These are phyloP conservation scores for Lydus trimaculatus DNA, from an alignment of 2,888 invertebrate species.

Conservation along the genomic window DNA sequence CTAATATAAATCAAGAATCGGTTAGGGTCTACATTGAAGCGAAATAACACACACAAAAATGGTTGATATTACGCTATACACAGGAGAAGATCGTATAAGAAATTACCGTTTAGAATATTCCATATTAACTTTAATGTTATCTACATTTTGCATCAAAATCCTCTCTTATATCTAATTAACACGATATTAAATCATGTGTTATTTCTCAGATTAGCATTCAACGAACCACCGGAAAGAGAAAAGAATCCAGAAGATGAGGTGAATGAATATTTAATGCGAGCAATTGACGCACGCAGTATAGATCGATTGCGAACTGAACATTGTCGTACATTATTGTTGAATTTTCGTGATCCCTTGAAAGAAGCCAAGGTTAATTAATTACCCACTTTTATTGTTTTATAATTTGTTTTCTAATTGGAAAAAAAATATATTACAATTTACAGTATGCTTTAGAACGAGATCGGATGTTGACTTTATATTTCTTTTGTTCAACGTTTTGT, in stretches of 20 bases:
- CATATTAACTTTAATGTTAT: neutral
- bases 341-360: conserved; percentile 80
- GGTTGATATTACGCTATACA: too few relatives aligned
- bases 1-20: too few relatives aligned
- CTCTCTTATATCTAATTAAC: neutral
- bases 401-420: neutral
- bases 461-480: conserved; percentile 86
- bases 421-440: conserved; percentile 44
- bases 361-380: conserved; percentile 77
- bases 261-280: conserved; percentile 94
- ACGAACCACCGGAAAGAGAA: conserved; percentile 69
- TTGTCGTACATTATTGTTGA: conserved; percentile 83
- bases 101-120: too few relatives aligned
- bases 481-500: conserved; percentile 80
- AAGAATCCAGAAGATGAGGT: conserved; percentile 93
- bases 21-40: neutral
- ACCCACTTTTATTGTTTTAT: neutral
- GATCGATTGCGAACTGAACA: conserved; percentile 89
- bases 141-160: neutral
- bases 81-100: too few relatives aligned
- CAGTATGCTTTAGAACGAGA: conserved; percentile 87
- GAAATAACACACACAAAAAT: too few relatives aligned
- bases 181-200: neutral
- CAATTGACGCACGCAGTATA: conserved; percentile 93
- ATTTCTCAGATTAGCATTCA: conserved; percentile 73